These are phyloP conservation scores for Cheilosia impressa DNA, from an alignment of 2,888 invertebrate genomes.

Conservation along the genomic window DNA sequence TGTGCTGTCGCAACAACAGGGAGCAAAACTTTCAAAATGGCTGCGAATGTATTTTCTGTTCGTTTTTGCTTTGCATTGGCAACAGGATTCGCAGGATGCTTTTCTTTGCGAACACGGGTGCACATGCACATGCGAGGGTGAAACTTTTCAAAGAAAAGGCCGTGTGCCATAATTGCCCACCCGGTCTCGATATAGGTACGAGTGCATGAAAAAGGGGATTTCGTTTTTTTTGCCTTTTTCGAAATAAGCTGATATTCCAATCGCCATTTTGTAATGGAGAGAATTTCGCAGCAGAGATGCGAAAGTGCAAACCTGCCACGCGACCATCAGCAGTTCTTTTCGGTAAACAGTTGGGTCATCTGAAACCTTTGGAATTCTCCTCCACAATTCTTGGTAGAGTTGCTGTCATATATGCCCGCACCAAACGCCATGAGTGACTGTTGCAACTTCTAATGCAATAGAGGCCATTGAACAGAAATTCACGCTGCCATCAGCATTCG, in stretches of 20 bases:
- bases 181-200: not conserved
- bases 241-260: conserved; percentile 26
- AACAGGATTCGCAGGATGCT: conserved; percentile 68
- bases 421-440: conserved; percentile 1
- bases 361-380: conserved; percentile 50
- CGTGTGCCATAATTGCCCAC: conserved; percentile 7
- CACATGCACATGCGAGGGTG: conserved; percentile 73
- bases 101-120: conserved; percentile 40
- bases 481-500: conserved; percentile 41
- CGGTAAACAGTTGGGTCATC: conserved; percentile 11
- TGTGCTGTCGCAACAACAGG: conserved; percentile 1
- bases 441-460: conserved; percentile 57
- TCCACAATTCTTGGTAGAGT: conserved; percentile 45
- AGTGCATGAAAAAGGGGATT: conserved; percentile 1
- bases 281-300: not conserved
- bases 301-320: not conserved
- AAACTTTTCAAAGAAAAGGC: conserved; percentile 42
- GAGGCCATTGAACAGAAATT: conserved; percentile 68
- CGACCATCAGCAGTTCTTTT: conserved; percentile 11
- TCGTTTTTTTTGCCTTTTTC: conserved; percentile 6
- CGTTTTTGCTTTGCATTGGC: conserved; percentile 56
- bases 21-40: conserved; percentile 72
- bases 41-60: conserved; percentile 55
- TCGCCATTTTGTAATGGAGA: conserved; percentile 58
- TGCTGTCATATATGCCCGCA: conserved; percentile 9